Base-by-base conservation (phyloP, 2,888 invertebrate species). In the Polyommatus icarus region DNA sequence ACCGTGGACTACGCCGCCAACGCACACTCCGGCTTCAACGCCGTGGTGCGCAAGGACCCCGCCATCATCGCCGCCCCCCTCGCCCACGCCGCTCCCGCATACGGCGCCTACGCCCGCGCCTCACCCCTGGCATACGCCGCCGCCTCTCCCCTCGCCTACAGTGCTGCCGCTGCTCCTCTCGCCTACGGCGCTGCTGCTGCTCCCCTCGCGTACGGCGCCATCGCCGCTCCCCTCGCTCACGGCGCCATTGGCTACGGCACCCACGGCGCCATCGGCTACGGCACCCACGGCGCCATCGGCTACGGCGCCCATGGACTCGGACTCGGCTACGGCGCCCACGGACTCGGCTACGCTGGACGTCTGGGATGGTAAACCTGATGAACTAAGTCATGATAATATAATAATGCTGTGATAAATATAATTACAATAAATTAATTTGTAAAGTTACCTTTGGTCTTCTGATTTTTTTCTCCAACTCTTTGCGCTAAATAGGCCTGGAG, bases 1-100 rank as follows among this genome's bases (percentile, higher is more conserved):
- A 95, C 95, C 46, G 96, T 96, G 0, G 96, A 96, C 87, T 95
- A 95, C 87, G 91, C 93, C 80, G 95, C 94, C 81, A 94, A 94
- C 81, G 90, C 92, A n/a, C 88, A 94, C 85, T 90, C 92, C 81
- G 95, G 95, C 79, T 95, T 95, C 90, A 95, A 94, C 89, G 95
- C 95, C 20, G 86, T 95, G 77, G 95, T 95, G 57, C 92, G 91
- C 83, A 93, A 92, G 79, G 94, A 94, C 84, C 94, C 95, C n/a
- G 86, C 84, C 5, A 79, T 84, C 76, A 82, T 84, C 71, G 86
- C 86, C 18, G 85, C 86, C 61, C 84, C 81, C 18, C 85, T 86
- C 59, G 86, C 86, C 40, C 78, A 90, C 78, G 84, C 85, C 78
- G 85, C 85, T 10, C 78, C 81, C 71, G 76, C 83, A 36, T 75